phyloP scores from a whole-genome alignment of 2,888 invertebrate genomes.

The Leptinotarsa tumamoca region DNA sequence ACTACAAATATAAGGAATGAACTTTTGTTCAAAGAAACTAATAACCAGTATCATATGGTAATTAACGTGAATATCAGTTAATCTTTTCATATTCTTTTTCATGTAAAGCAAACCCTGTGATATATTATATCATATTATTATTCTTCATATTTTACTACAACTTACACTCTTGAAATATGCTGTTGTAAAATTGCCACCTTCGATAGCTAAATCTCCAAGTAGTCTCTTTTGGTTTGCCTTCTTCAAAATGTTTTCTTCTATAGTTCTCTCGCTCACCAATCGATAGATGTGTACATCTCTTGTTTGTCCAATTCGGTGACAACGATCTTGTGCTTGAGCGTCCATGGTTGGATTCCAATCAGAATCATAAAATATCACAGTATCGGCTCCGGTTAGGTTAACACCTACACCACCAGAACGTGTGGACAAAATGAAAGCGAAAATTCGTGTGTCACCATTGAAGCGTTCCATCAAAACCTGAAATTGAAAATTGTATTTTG shows the following conservation, averaged over 20 bases:
- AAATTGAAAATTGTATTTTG: conserved; percentile 27
- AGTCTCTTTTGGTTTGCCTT: conserved; percentile 98
- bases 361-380: conserved; percentile 99
- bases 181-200: conserved; percentile 98
- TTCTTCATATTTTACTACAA: conserved; percentile 42
- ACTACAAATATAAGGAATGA: too few species aligned
- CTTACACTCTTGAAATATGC: conserved; percentile 90
- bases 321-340: conserved; percentile 95
- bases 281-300: conserved; percentile 99
- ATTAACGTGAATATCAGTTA: too few species aligned
- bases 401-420: conserved; percentile 98
- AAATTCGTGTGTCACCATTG: conserved; percentile 93
- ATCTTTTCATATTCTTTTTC: too few species aligned
- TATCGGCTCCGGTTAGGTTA: conserved; percentile 98
- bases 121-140: too few species aligned
- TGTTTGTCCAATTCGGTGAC: conserved; percentile 99
- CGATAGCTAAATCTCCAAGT: conserved; percentile 96
- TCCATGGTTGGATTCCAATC: conserved; percentile 99
- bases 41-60: too few species aligned
- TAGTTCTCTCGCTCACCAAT: conserved; percentile 94
- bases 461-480: conserved; percentile 95
- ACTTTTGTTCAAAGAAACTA: too few species aligned
- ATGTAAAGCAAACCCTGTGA: too few species aligned
- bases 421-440: conserved; percentile 97
- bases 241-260: conserved; percentile 99